phyloP scores from a whole-genome alignment of 2,797 vertebrate genomes.

The Phoebastria nigripes region DNA sequence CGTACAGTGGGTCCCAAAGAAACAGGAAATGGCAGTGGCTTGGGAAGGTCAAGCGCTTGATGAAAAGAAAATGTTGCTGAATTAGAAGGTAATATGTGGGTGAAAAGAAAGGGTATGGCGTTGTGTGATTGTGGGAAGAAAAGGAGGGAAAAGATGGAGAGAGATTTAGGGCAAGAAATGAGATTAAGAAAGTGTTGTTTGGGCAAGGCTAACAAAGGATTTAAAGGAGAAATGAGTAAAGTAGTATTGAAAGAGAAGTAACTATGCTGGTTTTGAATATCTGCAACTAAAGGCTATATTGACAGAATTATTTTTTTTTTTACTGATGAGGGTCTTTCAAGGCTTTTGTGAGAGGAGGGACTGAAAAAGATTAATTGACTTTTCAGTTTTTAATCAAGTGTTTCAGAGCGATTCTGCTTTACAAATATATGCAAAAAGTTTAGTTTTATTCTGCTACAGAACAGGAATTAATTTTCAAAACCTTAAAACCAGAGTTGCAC shows the following conservation, averaged over 20 bases:
- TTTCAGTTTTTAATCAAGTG: background rate
- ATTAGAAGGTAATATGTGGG: background rate
- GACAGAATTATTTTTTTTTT: background rate
- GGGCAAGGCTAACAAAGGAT: background rate
- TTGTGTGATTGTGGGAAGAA: background rate
- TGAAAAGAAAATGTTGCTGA: background rate
- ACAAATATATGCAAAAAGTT: background rate
- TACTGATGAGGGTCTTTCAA: background rate
- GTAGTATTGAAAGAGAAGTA: background rate
- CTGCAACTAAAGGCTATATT: background rate
- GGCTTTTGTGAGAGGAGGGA: background rate
- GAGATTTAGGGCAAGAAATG: background rate
- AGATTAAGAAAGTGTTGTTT: background rate
- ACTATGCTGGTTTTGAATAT: background rate
- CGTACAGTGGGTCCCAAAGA: background rate
- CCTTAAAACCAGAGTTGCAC: background rate
- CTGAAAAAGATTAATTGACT: background rate
- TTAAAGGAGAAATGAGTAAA: background rate
- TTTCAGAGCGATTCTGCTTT: background rate
- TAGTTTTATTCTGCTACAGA: background rate
- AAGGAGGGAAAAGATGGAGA: background rate
- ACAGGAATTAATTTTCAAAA: background rate
- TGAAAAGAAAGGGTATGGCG: background rate
- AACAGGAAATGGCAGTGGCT: background rate
- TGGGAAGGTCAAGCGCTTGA: background rate